Percentiles rank a stretch among this genome's conserved stretches.
Conservation (phyloP, 2,797 vertebrate species). For the Pseudochirops cupreus region DNA sequence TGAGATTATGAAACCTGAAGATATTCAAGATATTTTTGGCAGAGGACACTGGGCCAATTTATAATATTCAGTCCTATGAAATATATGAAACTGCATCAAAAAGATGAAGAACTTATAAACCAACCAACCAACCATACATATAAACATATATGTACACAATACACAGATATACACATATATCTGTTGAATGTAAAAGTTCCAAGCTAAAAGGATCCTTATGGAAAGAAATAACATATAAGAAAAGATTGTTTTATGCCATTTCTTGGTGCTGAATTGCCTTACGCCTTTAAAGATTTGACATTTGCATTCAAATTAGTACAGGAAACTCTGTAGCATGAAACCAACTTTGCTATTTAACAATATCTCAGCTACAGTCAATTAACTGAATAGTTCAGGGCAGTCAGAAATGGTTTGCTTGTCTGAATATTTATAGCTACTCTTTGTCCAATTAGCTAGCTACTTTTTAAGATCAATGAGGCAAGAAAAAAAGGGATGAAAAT, state of each 20-base stretch:
- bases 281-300: slow-evolving; percentile 33
- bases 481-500: slow-evolving; percentile 50
- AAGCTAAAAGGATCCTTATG: not conserved
- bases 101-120: not conserved
- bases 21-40: not conserved
- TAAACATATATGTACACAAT: not conserved
- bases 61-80: not conserved
- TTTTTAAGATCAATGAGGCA: slow-evolving; percentile 51
- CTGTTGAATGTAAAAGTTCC: not conserved
- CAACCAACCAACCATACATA: not conserved
- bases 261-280: not conserved
- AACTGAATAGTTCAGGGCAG: slow-evolving; percentile 45
- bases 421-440: slow-evolving; percentile 59
- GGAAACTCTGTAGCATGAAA: slow-evolving; percentile 30
- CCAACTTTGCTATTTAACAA: slow-evolving; percentile 45
- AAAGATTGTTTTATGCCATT: slow-evolving; percentile 8
- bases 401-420: slow-evolving; percentile 41
- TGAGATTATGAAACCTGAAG: not conserved
- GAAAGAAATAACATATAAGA: slow-evolving; percentile 9
- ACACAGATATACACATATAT: not conserved
- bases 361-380: slow-evolving; percentile 26
- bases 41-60: not conserved
- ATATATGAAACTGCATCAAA: not conserved
- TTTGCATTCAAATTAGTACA: slow-evolving; percentile 48
- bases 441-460: slow-evolving; percentile 38